These are phyloP conservation scores for Hipparchia sbordonii DNA, from an alignment of 2,888 invertebrate genomes.

Conservation along the genomic window DNA sequence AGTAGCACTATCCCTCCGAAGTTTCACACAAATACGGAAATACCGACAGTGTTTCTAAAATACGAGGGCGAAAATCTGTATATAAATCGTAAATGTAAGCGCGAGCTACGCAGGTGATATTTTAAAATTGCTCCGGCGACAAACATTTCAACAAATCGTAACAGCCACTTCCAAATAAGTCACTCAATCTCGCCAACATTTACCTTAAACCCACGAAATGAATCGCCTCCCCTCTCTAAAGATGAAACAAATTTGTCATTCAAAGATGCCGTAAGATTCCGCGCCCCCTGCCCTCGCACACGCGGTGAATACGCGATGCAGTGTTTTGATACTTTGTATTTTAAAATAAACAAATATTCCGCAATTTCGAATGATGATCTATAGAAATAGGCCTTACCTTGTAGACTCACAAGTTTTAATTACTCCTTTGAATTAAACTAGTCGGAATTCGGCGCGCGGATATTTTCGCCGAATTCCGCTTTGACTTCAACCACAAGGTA, in stretches of 20 bases:
- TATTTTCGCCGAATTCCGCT: too few species aligned
- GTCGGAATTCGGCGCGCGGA: not conserved
- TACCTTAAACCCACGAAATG: slow-evolving; percentile 27
- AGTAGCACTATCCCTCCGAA: not conserved
- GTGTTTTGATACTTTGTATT: slow-evolving; percentile 9
- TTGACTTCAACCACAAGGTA: too few species aligned
- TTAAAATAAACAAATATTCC: not conserved
- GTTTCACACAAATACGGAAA: not conserved
- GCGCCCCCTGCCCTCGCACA: slow-evolving; percentile 35
- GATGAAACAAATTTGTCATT: slow-evolving; percentile 48
- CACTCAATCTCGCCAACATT: slow-evolving; percentile 28
- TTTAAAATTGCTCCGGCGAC: slow-evolving; percentile 25
- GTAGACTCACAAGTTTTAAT: not conserved
- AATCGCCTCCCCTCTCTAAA: slow-evolving; percentile 22
- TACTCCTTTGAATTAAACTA: not conserved
- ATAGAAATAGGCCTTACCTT: not conserved
- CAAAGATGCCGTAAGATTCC: slow-evolving; percentile 39
- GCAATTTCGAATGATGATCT: not conserved
- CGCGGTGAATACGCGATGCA: slow-evolving; percentile 36
- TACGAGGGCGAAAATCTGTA: not conserved
- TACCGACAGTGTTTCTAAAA: not conserved
- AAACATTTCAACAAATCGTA: slow-evolving; percentile 28
- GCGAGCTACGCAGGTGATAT: slow-evolving; percentile 6
- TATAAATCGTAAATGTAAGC: slow-evolving; percentile 16
- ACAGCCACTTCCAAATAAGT: slow-evolving; percentile 26